Percentiles rank a stretch among this genome's conserved stretches.
These are phyloP conservation scores for Diaprepes abbreviatus DNA, from an alignment of 2,888 invertebrate species.

Conservation along the genomic window DNA sequence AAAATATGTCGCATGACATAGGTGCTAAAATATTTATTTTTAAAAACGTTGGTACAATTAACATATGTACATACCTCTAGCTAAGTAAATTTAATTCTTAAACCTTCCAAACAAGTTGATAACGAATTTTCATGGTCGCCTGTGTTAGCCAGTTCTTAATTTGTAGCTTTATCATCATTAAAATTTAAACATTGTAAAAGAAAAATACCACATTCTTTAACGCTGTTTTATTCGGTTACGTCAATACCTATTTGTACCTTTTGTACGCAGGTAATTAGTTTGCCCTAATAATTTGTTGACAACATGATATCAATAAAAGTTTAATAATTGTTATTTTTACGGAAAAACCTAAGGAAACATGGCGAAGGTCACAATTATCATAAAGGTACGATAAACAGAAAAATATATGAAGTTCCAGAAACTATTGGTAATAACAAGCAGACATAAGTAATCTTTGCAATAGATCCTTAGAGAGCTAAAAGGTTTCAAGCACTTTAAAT, in stretches of 20 bases:
- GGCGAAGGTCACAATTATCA: no score
- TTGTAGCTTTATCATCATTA: slow-evolving; percentile 19
- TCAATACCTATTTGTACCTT: background rate
- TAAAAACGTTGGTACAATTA: slow-evolving; percentile 22
- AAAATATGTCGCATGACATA: slow-evolving; percentile 23
- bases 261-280: background rate
- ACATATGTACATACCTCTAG: slow-evolving; percentile 19
- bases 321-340: no score
- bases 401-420: no score
- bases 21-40: slow-evolving; percentile 32
- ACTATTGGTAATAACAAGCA: no score
- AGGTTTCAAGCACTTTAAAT: no score
- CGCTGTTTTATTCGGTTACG: slow-evolving; percentile 4
- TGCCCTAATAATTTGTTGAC: background rate
- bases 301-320: background rate
- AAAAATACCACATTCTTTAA: slow-evolving; percentile 9
- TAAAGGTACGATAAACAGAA: no score
- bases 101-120: slow-evolving; percentile 24
- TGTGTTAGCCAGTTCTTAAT: background rate
- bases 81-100: slow-evolving; percentile 32
- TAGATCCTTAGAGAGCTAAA: no score
- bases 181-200: slow-evolving; percentile 9
- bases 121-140: slow-evolving; percentile 19
- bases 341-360: no score
- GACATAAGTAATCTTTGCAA: no score